Percentiles rank a stretch among this genome's conserved stretches.
Evolutionary conservation across 1,140 invertebrate genomes (phyloP).

Genomic region (Hydropsyche tenuis): DNA sequence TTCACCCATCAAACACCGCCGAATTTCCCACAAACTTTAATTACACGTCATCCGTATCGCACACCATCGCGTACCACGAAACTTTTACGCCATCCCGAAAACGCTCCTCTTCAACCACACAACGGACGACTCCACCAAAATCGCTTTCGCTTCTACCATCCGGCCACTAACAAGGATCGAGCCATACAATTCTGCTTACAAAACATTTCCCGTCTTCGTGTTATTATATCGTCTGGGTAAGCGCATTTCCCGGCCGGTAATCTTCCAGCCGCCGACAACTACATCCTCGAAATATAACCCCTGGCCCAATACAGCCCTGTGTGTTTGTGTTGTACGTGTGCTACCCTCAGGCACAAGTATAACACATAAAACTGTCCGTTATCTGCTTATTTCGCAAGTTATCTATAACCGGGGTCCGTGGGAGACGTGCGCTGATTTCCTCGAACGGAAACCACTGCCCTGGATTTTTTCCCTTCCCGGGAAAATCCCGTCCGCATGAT

Average conservation of each 20-base stretch:
- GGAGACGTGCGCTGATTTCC: conserved; percentile 39
- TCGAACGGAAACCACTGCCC: conserved; percentile 18
- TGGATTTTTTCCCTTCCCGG: conserved; percentile 8
- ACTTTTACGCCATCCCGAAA: too few relatives aligned
- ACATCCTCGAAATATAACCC: neutral
- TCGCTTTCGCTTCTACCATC: conserved; percentile 20
- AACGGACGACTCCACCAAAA: neutral
- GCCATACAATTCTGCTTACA: conserved; percentile 41
- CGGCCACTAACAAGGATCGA: conserved; percentile 35
- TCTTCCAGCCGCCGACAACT: conserved; percentile 17
- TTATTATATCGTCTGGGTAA: conserved; percentile 43
- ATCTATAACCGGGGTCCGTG: neutral
- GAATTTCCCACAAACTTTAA: too few relatives aligned
- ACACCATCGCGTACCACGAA: too few relatives aligned
- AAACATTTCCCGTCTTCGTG: conserved; percentile 40
- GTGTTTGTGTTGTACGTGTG: neutral
- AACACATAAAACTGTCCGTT: neutral
- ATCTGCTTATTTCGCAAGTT: conserved; percentile 34
- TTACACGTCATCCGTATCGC: too few relatives aligned
- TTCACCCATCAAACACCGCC: too few relatives aligned
- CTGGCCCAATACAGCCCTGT: neutral
- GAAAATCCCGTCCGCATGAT: conserved; percentile 30
- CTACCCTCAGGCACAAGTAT: neutral
- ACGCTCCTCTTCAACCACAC: too few relatives aligned
- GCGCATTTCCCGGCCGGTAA: conserved; percentile 38